Base-by-base conservation (phyloP, 2,113 vertebrate species). In the Henicopernis longicauda region DNA sequence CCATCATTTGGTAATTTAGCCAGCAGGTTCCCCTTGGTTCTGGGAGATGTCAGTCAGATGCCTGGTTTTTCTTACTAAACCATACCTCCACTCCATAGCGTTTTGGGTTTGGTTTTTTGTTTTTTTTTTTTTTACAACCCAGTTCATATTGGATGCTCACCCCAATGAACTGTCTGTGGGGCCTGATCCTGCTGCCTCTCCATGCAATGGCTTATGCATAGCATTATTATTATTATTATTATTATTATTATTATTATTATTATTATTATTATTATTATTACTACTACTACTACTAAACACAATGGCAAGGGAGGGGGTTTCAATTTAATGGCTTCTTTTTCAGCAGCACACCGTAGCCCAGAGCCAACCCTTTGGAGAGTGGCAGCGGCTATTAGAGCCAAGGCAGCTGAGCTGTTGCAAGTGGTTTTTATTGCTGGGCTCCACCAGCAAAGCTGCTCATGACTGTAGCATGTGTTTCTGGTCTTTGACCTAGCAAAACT, bases 141-240 rank as follows among this genome's bases (percentile, higher is more conserved):
- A 6, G 22, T 23, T 54, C 32, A 3, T 0, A 1, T 7, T 12
- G 59, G 66, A 17, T 38, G 26, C 80, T 69, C 3, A 1, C 34
- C 80, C 49, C 29, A 16, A 29, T 1, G 34, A 47, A 2, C 45
- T 3, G 34, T 7, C 73, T 12, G 42, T 1, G 31, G 81, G 76
- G 47, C 54, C 77, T 2, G 42, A 81, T 42, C 69, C 84, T 10
- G 36, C 88, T 16, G 34, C 16, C 22, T 29, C 66, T 6, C 67
- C 38, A 0, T 2, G 50, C 22, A 4, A 6, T 7, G 34, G 20
- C 34, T 55, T 13, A 4, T 3, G 18, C 59, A 3, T 1, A 26
- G 29, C 11, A 1, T 6, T 21, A 29, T 54, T 54, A 29, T 27
- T 54, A 54, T 54, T 44, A 44, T 44, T 44, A 44, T 44, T 21